Percentiles rank a stretch among this genome's conserved stretches.
phyloP scores from a whole-genome alignment of 2,113 vertebrate genomes.

The Stomatorhinus ivindoensis region DNA sequence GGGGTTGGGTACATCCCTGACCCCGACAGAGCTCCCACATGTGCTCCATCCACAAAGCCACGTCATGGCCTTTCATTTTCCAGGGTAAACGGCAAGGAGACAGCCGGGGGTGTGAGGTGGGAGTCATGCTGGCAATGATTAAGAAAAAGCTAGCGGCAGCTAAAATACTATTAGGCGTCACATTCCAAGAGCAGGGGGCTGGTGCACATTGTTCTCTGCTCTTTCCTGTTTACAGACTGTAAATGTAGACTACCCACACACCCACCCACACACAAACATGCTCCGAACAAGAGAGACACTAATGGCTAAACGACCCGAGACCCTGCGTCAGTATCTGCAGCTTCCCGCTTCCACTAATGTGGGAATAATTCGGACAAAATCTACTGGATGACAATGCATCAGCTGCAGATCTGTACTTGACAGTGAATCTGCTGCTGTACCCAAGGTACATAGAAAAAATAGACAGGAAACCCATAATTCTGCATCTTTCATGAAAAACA shows the following conservation, averaged over 20 bases:
- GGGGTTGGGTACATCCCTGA: background rate
- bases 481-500: background rate
- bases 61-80: background rate
- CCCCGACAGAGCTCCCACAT: background rate
- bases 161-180: background rate
- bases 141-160: background rate
- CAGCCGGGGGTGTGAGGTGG: background rate
- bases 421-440: background rate
- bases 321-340: background rate
- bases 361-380: background rate
- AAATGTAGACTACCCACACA: background rate
- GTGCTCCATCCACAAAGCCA: background rate
- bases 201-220: constrained; percentile 42
- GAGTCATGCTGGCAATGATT: background rate
- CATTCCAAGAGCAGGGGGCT: background rate
- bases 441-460: background rate
- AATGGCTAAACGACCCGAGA: background rate
- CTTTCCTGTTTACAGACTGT: constrained; percentile 55
- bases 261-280: background rate
- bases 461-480: background rate
- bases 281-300: background rate
- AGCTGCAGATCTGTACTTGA: background rate
- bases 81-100: background rate
- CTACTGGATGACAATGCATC: background rate
- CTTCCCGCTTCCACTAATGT: background rate